Evolutionary conservation across 2,113 vertebrate species (phyloP).

Genomic region (Brienomyrus longianalis): DNA sequence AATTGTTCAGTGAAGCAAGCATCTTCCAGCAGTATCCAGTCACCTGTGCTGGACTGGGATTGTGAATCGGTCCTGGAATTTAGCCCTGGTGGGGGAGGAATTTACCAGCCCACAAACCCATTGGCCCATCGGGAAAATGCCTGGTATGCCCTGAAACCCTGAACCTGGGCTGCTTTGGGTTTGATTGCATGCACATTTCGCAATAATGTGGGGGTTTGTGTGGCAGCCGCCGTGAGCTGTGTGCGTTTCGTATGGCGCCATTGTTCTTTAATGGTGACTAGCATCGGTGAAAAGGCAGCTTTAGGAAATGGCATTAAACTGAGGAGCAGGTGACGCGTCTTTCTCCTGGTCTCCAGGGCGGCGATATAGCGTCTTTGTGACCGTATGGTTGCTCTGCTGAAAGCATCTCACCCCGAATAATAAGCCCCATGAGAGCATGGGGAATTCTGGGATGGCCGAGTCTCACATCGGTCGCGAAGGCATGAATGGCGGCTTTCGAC

Average conservation of each 20-base stretch:
- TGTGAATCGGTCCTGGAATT: not conserved
- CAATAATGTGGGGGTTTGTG: not conserved
- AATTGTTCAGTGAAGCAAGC: not conserved
- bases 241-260: not conserved
- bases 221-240: not conserved
- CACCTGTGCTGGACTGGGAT: not conserved
- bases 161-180: not conserved
- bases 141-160: not conserved
- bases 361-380: slow-evolving; percentile 34
- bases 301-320: slow-evolving; percentile 23
- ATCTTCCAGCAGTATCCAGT: not conserved
- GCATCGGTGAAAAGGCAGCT: not conserved
- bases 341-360: slow-evolving; percentile 33
- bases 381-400: slow-evolving; percentile 32
- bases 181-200: not conserved
- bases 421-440: slow-evolving; percentile 61
- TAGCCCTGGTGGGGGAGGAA: not conserved
- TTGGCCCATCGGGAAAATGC: not conserved
- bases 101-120: not conserved
- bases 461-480: slow-evolving; percentile 44
- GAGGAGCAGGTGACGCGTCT: slow-evolving; percentile 34
- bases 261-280: not conserved
- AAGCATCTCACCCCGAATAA: slow-evolving; percentile 42
- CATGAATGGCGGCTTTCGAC: slow-evolving; percentile 45
- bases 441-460: slow-evolving; percentile 46